Conservation (phyloP, 2,797 vertebrate species). For the Acrocephalus scirpaceus region DNA sequence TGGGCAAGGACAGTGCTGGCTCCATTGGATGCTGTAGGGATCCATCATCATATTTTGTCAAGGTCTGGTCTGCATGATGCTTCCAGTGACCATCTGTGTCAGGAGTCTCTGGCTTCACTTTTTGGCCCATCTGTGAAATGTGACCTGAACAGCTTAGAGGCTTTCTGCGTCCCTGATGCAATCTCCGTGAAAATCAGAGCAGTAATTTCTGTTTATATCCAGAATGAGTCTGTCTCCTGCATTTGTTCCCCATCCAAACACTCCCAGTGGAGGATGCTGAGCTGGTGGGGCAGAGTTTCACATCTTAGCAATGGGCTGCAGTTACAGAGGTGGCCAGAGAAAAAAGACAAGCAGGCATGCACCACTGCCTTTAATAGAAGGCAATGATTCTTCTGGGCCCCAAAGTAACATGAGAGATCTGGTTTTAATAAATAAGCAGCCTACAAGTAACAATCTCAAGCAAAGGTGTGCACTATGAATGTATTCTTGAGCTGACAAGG, state of each 20-base stretch:
- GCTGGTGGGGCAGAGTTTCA: slow-evolving; percentile 11
- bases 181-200: not conserved
- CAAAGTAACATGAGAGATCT: slow-evolving; percentile 62
- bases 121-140: not conserved
- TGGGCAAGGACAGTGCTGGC: not conserved
- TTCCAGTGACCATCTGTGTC: not conserved
- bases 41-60: not conserved
- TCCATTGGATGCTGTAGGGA: not conserved
- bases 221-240: not conserved
- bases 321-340: slow-evolving; percentile 62
- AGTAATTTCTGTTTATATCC: not conserved
- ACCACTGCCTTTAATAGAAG: slow-evolving; percentile 71
- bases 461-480: slow-evolving; percentile 61
- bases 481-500: not conserved
- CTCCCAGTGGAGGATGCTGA: not conserved
- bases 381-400: slow-evolving; percentile 69
- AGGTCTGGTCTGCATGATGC: not conserved
- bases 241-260: not conserved
- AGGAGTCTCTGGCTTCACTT: not conserved
- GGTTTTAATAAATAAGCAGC: slow-evolving; percentile 76
- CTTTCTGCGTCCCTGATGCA: not conserved
- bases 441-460: slow-evolving; percentile 68
- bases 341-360: slow-evolving; percentile 55
- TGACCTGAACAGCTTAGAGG: not conserved
- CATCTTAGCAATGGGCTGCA: slow-evolving; percentile 49